Evolutionary conservation across 2,113 vertebrate genomes (phyloP).

Genomic region (Neodon shergylaensis): DNA sequence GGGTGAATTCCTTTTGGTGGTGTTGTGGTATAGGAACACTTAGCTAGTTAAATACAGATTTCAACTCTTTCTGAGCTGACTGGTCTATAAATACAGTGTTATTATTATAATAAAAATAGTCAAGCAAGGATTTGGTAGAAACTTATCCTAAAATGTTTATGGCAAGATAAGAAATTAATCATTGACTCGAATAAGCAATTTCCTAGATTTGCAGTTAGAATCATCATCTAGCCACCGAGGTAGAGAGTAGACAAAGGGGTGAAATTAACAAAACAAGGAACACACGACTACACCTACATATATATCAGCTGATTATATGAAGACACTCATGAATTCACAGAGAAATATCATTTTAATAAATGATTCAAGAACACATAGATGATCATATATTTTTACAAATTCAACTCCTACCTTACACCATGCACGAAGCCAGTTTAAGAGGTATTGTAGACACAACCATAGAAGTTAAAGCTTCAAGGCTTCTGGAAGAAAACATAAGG

Average conservation of each 20-base stretch:
- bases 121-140: conserved; percentile 3
- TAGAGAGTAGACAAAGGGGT: neutral
- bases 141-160: neutral
- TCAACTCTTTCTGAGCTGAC: neutral
- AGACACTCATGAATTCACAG: neutral
- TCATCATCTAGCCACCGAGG: neutral
- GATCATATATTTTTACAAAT: neutral
- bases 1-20: neutral
- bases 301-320: neutral
- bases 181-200: neutral
- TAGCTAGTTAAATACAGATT: neutral
- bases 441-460: neutral
- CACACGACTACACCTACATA: neutral
- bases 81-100: neutral
- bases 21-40: neutral
- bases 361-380: neutral
- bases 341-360: conserved; percentile 1
- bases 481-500: conserved; percentile 6
- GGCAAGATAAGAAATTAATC: neutral
- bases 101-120: neutral
- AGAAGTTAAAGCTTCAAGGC: neutral
- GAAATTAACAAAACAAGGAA: neutral
- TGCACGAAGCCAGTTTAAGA: neutral
- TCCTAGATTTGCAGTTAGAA: neutral
- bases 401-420: neutral